Base-by-base conservation (phyloP, 2,888 invertebrate genomes). In the Ectropis crepuscularia region DNA sequence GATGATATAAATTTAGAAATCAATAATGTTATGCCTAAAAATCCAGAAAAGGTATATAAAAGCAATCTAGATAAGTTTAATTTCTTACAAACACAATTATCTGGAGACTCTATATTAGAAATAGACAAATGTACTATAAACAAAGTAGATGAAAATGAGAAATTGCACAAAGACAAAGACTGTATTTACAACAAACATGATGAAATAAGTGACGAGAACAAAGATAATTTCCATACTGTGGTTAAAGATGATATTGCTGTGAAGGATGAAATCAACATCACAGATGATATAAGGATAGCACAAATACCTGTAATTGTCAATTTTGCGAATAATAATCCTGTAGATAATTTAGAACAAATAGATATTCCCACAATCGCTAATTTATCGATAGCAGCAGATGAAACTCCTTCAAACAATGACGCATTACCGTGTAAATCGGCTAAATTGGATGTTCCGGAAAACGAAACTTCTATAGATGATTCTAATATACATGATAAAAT, bases 41-140 rank as follows among this genome's bases (percentile, higher is more conserved):
- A 74, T 59, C 83, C 87, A 59, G 83, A 88, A 67, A 88, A 80
- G 75, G 71, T 82, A 9, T 92, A 92, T 75, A 91, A 87, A 79
- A 92, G 83, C 73, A 88, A 85, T 76, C 75, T 84, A 69, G 85
- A 89, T 51, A 89, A 91, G 76, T 86, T 87, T 55, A 87, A 83
- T 83, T 91, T 90, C 76, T 79, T 92, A 76, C 90, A 90, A 87
- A 90, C 91, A 63, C 90, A 88, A 77, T 75, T 91, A 61, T 74
- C 81, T 63, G 81, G 74, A 67, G 81, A 84, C 70, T 70, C 74
- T 63, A 63, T 64, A 48, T 36, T 74, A 70, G 75, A 82, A 57
- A 61, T 73, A 70, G 74, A 81, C 68, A 77, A 73, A 67, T 68
- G 65, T 64, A 68, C 66, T 64, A 64, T 72, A 72, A 76, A 79